Evolutionary conservation across 2,888 invertebrate genomes (phyloP).

Genomic region (Agonopterix subpropinquella): DNA sequence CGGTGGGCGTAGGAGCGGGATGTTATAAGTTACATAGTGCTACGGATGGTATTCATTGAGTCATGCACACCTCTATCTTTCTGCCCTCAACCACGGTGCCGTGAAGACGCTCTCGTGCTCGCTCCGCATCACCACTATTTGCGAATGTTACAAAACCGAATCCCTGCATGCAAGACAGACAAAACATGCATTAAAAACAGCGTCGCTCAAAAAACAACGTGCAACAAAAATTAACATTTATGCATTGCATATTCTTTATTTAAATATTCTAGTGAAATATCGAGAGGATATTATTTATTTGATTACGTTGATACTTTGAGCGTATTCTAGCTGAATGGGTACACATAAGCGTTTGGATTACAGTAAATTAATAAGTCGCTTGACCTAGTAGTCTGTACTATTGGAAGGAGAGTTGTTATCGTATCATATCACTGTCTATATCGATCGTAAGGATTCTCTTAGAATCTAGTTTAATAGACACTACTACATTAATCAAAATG

Average conservation of each 20-base stretch:
- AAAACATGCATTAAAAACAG: conserved; percentile 94
- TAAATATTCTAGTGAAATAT: conserved; percentile 69
- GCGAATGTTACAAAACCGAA: conserved; percentile 99
- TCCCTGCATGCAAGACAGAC: conserved; percentile 99
- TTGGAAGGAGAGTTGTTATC: conserved; percentile 40
- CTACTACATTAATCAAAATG: conserved; percentile 45
- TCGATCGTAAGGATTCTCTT: conserved; percentile 36
- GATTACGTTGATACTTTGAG: conserved; percentile 75
- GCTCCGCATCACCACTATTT: conserved; percentile 99
- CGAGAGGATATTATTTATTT: conserved; percentile 63
- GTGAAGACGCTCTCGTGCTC: conserved; percentile 99
- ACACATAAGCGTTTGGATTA: conserved; percentile 74
- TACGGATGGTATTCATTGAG: conserved; percentile 78
- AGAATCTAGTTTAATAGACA: conserved; percentile 46
- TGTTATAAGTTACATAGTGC: conserved; percentile 80
- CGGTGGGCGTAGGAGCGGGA: conserved; percentile 75
- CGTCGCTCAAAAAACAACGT: conserved; percentile 86
- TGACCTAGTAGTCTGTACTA: conserved; percentile 64
- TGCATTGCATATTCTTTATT: conserved; percentile 76
- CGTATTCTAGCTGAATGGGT: conserved; percentile 73
- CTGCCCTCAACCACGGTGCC: conserved; percentile 99
- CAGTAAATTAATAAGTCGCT: conserved; percentile 61
- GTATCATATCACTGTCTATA: conserved; percentile 39
- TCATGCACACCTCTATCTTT: conserved; percentile 99
- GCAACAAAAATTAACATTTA: conserved; percentile 83